Conservation (phyloP, 2,113 vertebrate genomes). For the Podarcis cretensis region DNA sequence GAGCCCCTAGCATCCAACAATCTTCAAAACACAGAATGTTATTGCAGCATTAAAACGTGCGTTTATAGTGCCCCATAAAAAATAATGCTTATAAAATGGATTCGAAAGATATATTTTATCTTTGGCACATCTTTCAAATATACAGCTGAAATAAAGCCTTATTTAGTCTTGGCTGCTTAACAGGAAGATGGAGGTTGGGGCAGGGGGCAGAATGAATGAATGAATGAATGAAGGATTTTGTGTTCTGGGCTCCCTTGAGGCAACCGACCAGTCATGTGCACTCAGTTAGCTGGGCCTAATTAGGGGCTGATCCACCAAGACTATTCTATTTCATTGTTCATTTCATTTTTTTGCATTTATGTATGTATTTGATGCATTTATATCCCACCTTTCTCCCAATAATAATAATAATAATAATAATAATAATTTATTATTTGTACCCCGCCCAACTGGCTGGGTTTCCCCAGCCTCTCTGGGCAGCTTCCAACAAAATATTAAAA, state of each 20-base stretch:
- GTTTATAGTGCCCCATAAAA: not conserved
- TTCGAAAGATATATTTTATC: slow-evolving; percentile 13
- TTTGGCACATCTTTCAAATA: not conserved
- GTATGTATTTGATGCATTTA: too few relatives aligned
- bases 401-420: too few relatives aligned
- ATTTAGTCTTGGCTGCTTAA: not conserved
- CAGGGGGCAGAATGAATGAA: not conserved
- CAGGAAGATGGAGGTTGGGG: too few relatives aligned
- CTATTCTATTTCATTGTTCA: not conserved
- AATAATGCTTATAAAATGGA: slow-evolving; percentile 22
- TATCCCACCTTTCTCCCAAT: too few relatives aligned
- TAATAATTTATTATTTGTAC: too few relatives aligned
- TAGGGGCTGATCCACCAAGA: not conserved
- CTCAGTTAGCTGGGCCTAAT: not conserved
- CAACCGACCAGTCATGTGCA: not conserved
- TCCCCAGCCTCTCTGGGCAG: too few relatives aligned
- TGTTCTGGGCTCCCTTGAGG: not conserved
- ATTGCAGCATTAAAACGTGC: not conserved
- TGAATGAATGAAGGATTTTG: not conserved
- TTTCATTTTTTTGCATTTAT: too few relatives aligned
- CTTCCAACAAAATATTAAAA: too few relatives aligned
- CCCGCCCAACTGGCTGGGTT: too few relatives aligned
- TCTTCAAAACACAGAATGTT: slow-evolving; percentile 7
- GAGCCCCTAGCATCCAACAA: not conserved
- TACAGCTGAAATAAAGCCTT: not conserved